Evolutionary conservation across 2,113 vertebrate species (phyloP), one percentile per base, ranked within the genome.

Genomic region (Clinocottus analis): DNA sequence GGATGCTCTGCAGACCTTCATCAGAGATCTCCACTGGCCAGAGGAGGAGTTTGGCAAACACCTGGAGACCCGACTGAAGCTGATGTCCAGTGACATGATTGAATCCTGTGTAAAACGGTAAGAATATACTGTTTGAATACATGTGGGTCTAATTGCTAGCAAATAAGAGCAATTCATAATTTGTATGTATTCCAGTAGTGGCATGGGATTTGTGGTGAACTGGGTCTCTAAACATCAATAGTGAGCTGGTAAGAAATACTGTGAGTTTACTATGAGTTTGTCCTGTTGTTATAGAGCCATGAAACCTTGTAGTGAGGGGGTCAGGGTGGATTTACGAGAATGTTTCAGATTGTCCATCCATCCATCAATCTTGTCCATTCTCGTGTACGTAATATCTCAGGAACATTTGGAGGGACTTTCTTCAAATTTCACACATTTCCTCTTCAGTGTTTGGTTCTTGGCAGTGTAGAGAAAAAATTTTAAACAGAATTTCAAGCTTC

Each of bases 61-160:
- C 91, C 92, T 99, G 68, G 98, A 99, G 87, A 98, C 96, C 60
- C 96, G 98, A 53, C 95, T 99, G 45, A 99, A 99, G 91, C 94
- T 99, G 39, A 99, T 99, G 98, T 98, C 98, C 7, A 99, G 98
- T 72, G 98, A 99, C 91, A 99, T 99, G 98, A 99, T 99, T 0
- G 98, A 99, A 84, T 99, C 98, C 56, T 99, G 98, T 60, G 95
- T 99, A 37, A 99, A 99, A 90, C 95, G 98, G 98, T 99, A 76
- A 62, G 81, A n/a, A n/a, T n/a, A 51, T 13, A 0, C 0, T 13
- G 4, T n/a, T 69, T 27, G 27, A 37, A 51, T 39, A 21, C 19
- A 1, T 12, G 37, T 7, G 1, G 11, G 3, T 69, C 19, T 23
- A 16, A 29, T 29, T 66, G 51, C 60, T 39, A 68, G 37, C 31